Percentiles rank a stretch among this genome's conserved stretches.
phyloP scores from a whole-genome alignment of 2,888 invertebrate genomes.

The Dermolepida albohirtum region DNA sequence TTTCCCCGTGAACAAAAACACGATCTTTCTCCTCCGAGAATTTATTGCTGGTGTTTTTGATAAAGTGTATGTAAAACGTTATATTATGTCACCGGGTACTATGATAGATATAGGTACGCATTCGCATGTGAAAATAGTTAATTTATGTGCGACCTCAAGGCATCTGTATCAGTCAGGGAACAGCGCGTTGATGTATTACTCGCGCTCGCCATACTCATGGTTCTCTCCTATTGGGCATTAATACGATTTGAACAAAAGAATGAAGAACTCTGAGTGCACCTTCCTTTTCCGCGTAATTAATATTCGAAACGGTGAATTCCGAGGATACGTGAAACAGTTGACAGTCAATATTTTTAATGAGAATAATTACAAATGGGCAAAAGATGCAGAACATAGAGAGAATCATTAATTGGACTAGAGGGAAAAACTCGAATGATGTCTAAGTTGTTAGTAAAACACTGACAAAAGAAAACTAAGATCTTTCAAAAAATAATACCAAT shows the following conservation, averaged over 20 bases:
- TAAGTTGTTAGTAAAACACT: no score
- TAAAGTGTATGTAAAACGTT: conserved; percentile 59
- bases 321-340: conserved; percentile 6
- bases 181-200: conserved; percentile 46
- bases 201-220: conserved; percentile 1
- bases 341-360: neutral
- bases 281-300: conserved; percentile 24
- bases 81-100: conserved; percentile 58
- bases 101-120: conserved; percentile 55
- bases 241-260: conserved; percentile 25
- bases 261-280: conserved; percentile 12
- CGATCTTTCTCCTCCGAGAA: conserved; percentile 9
- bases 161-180: conserved; percentile 39
- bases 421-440: no score
- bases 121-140: conserved; percentile 53
- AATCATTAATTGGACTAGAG: neutral
- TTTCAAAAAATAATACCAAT: no score
- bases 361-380: conserved; percentile 1
- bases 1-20: conserved; percentile 1
- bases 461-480: no score
- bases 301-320: conserved; percentile 7
- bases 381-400: neutral
- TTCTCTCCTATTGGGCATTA: neutral
- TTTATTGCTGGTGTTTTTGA: conserved; percentile 51
- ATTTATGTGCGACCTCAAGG: conserved; percentile 56